Percentiles rank a stretch among this genome's conserved stretches.
Evolutionary conservation across 2,888 invertebrate genomes (phyloP).

Genomic region (Sarcophaga variegata): DNA sequence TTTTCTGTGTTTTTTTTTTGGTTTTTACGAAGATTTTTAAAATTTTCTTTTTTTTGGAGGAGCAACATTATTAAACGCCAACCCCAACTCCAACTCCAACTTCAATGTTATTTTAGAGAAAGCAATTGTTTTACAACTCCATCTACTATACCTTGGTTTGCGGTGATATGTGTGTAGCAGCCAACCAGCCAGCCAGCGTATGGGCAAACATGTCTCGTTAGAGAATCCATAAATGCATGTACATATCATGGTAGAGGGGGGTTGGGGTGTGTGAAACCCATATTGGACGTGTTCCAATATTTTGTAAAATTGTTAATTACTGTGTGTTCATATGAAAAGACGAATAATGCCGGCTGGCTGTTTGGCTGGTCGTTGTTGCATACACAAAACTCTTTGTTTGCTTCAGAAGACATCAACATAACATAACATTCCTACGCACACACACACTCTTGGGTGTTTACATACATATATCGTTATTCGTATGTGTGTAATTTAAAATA

Average conservation of each 20-base stretch:
- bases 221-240: not conserved
- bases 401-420: constrained; percentile 28
- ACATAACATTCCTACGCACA: not conserved
- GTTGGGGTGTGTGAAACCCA: constrained; percentile 32
- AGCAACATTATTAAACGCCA: not conserved
- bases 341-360: not conserved
- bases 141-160: constrained; percentile 5
- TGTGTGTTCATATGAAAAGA: constrained; percentile 29
- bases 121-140: constrained; percentile 32
- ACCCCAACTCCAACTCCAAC: constrained; percentile 1
- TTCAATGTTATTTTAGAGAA: not conserved
- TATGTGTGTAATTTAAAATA: constrained; percentile 41
- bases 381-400: constrained; percentile 49
- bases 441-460: not conserved
- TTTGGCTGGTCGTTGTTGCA: constrained; percentile 24
- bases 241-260: not conserved
- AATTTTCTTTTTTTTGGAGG: constrained; percentile 4
- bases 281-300: constrained; percentile 68
- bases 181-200: not conserved
- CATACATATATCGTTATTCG: not conserved
- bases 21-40: not conserved
- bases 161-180: not conserved
- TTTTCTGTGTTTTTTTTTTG: not conserved
- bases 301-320: constrained; percentile 69
- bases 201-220: not conserved